A percentile compares a stretch with the other conserved stretches of the same genome.
These are phyloP conservation scores for Ibidorhyncha struthersii DNA, from an alignment of 2,113 vertebrate genomes.

Conservation along the genomic window DNA sequence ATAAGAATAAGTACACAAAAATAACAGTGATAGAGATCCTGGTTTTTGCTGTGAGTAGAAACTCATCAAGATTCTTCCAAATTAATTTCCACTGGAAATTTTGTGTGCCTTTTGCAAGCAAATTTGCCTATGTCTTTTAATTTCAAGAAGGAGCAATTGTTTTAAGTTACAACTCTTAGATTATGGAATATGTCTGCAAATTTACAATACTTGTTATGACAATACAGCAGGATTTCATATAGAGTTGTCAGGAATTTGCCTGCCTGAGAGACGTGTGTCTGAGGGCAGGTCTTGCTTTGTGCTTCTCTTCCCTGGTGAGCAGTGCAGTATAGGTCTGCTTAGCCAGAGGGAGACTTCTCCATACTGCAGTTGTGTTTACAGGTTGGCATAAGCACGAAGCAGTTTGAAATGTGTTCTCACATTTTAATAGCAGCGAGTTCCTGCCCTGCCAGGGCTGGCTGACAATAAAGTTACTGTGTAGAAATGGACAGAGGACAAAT, in stretches of 20 bases:
- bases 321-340: not conserved
- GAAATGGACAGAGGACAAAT: not conserved
- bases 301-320: not conserved
- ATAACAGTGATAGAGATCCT: not conserved
- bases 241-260: not conserved
- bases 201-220: not conserved
- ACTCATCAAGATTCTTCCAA: not conserved
- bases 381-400: not conserved
- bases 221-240: not conserved
- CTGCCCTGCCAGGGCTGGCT: not conserved
- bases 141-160: not conserved
- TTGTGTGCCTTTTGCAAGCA: not conserved
- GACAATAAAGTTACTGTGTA: not conserved
- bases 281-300: not conserved
- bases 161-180: not conserved
- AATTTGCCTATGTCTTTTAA: not conserved
- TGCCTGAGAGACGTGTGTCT: fast-evolving
- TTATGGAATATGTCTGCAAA: not conserved
- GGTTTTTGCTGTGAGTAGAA: not conserved
- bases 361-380: not conserved
- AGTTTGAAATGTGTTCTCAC: not conserved
- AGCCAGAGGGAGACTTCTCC: not conserved
- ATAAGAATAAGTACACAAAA: not conserved
- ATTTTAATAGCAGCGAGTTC: not conserved
- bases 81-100: not conserved